Evolutionary conservation across 2,888 invertebrate species (phyloP).

Genomic region (Cheilosia variabilis): DNA sequence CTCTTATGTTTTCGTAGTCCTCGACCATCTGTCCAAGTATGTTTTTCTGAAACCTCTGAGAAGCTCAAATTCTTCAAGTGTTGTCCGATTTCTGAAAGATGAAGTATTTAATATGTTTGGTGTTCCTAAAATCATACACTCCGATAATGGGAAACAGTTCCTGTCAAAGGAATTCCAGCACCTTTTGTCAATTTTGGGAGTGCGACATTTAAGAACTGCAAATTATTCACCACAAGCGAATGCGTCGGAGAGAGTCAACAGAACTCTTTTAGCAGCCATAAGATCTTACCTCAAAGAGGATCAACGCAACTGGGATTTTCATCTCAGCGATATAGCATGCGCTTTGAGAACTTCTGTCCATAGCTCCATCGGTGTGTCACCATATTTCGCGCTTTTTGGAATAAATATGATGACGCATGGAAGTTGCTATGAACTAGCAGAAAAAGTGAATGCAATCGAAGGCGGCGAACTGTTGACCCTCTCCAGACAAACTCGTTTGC

Average conservation of each 20-base stretch:
- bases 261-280: constrained; percentile 78
- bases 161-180: constrained; percentile 56
- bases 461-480: constrained; percentile 17
- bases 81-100: not conserved
- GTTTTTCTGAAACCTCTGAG: not conserved
- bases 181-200: constrained; percentile 21
- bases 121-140: constrained; percentile 36
- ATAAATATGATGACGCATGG: constrained; percentile 42
- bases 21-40: too few relatives aligned
- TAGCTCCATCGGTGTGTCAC: constrained; percentile 44
- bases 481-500: not conserved
- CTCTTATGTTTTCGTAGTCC: not conserved
- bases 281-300: constrained; percentile 56
- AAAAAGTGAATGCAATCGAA: not conserved
- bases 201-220: constrained; percentile 53
- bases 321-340: constrained; percentile 54
- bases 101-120: constrained; percentile 8
- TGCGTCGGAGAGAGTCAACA: constrained; percentile 79
- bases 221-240: constrained; percentile 68
- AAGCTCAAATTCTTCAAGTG: not conserved
- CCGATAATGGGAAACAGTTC: constrained; percentile 78
- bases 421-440: not conserved
- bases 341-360: constrained; percentile 47
- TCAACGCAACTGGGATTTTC: constrained; percentile 66
- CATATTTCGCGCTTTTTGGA: constrained; percentile 51